A percentile compares a stretch with the other conserved stretches of the same genome.
Conservation (phyloP, 1,140 invertebrate species). For the Phthorimaea operculella region DNA sequence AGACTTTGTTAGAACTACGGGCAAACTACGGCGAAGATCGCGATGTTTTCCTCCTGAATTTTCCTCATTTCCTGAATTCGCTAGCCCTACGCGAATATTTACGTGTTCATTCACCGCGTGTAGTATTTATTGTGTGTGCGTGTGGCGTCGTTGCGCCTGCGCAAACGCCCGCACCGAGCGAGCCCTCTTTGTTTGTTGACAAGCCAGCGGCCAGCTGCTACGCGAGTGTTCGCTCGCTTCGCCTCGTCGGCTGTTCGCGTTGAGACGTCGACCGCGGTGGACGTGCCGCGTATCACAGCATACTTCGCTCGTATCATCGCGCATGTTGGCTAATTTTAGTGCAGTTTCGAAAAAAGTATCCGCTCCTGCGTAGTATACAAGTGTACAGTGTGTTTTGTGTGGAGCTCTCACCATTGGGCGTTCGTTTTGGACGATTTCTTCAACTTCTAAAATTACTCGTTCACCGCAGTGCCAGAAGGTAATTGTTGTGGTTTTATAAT, state of each 20-base stretch:
- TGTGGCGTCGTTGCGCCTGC: conserved; percentile 47
- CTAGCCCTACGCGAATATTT: conserved; percentile 34
- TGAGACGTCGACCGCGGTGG: conserved; percentile 27
- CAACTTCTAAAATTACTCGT: conserved; percentile 37
- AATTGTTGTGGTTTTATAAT: conserved; percentile 17
- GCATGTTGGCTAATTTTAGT: conserved; percentile 38
- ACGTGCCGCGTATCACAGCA: conserved; percentile 21
- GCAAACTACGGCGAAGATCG: not conserved
- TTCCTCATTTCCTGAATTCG: not conserved
- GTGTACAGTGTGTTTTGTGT: conserved; percentile 31
- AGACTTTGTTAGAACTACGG: not conserved
- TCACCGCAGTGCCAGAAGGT: conserved; percentile 42
- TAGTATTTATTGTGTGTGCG: conserved; percentile 28
- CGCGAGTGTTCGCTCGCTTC: conserved; percentile 28
- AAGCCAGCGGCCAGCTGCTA: conserved; percentile 38
- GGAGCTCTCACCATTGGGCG: conserved; percentile 15
- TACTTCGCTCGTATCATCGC: conserved; percentile 30
- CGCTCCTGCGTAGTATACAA: conserved; percentile 31
- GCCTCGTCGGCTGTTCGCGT: conserved; percentile 27
- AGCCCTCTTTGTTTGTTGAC: conserved; percentile 65
- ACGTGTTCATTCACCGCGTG: conserved; percentile 58
- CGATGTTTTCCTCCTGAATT: too few species aligned
- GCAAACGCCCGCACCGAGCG: conserved; percentile 34
- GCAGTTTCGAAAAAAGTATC: conserved; percentile 32
- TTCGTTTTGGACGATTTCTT: conserved; percentile 27